Conservation (phyloP, 1,140 invertebrate genomes). For the Bactericera cockerelli region DNA sequence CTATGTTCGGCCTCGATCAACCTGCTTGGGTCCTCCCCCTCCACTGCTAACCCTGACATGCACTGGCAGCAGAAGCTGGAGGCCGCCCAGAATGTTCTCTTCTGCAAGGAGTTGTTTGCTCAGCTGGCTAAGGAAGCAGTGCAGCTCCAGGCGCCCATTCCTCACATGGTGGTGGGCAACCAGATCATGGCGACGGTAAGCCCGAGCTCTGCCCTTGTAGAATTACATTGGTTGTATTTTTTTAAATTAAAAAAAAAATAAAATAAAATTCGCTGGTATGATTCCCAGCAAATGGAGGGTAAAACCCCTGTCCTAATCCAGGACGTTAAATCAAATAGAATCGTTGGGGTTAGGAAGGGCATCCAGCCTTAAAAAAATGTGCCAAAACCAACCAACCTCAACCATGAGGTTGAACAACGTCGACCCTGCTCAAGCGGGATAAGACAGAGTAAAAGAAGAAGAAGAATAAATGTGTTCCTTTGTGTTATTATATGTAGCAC, state of each 20-base stretch:
- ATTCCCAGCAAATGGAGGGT: too few species aligned
- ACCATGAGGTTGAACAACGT: too few species aligned
- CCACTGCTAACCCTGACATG: constrained; percentile 52
- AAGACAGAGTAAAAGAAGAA: too few species aligned
- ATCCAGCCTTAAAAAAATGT: too few species aligned
- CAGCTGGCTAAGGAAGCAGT: constrained; percentile 89
- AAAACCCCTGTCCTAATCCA: too few species aligned
- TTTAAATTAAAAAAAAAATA: constrained; percentile 9
- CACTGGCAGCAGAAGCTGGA: constrained; percentile 92
- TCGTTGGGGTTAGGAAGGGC: too few species aligned
- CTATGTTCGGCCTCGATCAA: constrained; percentile 62
- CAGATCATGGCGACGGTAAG: constrained; percentile 86
- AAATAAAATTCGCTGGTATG: not conserved
- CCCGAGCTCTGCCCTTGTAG: too few species aligned
- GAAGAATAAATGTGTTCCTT: too few species aligned
- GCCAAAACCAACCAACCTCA: too few species aligned
- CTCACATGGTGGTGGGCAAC: constrained; percentile 91
- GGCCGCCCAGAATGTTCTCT: constrained; percentile 90
- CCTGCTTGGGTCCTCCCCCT: constrained; percentile 40
- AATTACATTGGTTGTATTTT: constrained; percentile 18
- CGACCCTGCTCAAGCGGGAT: too few species aligned
- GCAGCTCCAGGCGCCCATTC: constrained; percentile 77
- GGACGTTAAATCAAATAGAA: too few species aligned
- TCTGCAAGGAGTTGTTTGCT: constrained; percentile 93
- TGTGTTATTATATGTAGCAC: too few species aligned